Evolutionary conservation across 2,888 invertebrate genomes (phyloP).

Genomic region (Drosophila eohydei): DNA sequence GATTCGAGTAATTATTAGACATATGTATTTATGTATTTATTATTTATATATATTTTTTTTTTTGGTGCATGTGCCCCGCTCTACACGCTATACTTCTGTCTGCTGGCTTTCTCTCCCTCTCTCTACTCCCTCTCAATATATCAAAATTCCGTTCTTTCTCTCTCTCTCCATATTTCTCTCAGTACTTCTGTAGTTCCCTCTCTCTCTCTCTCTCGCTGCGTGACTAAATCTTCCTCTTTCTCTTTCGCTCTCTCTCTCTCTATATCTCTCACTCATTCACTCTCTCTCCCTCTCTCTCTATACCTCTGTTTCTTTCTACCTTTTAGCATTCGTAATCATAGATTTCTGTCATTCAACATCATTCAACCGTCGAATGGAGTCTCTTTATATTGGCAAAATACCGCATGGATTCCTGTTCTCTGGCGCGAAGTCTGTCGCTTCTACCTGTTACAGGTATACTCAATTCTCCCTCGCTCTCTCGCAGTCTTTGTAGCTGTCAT

Average conservation of each 20-base stretch:
- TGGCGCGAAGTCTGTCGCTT: not conserved
- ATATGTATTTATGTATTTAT: no score
- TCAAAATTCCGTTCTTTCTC: no score
- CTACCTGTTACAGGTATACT: constrained; percentile 14
- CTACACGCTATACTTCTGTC: no score
- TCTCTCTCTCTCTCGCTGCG: not conserved
- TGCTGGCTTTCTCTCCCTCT: not conserved
- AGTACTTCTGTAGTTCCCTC: not conserved
- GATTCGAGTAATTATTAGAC: no score
- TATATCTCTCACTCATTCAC: not conserved
- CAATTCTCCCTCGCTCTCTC: not conserved
- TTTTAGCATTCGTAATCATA: not conserved
- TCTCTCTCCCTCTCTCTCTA: not conserved
- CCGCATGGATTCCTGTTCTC: constrained; percentile 30
- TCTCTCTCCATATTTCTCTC: not conserved
- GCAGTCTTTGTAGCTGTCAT: constrained; percentile 37
- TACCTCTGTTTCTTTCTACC: constrained; percentile 1
- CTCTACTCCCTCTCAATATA: not conserved
- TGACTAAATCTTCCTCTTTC: not conserved
- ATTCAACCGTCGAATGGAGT: constrained; percentile 13
- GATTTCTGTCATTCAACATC: constrained; percentile 13
- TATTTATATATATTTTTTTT: no score
- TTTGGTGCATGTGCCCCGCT: no score
- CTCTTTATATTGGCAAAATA: constrained; percentile 24
- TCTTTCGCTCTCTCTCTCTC: not conserved